phyloP scores from a whole-genome alignment of 2,113 vertebrate species.

The Apus apus region DNA sequence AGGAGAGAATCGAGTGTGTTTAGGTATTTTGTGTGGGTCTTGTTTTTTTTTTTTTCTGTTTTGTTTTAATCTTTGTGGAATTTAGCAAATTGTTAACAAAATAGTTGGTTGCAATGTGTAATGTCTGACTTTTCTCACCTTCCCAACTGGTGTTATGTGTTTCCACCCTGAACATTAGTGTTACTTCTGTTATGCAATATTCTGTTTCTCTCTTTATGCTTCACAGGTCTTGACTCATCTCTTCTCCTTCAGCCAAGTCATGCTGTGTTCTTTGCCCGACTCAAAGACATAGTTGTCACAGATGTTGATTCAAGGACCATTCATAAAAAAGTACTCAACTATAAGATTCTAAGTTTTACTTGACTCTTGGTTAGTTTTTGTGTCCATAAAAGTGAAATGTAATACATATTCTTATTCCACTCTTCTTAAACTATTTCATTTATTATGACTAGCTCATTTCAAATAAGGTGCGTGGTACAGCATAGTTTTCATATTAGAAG shows the following conservation, averaged over 20 bases:
- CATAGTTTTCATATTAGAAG: neutral
- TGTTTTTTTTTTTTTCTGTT: too few relatives aligned
- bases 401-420: neutral
- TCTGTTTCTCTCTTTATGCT: neutral
- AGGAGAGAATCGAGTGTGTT: neutral
- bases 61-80: neutral
- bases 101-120: neutral
- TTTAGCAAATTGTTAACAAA: neutral
- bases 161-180: neutral
- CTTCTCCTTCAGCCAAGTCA: slow-evolving; percentile 84
- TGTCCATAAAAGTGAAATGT: neutral
- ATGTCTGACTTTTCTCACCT: neutral
- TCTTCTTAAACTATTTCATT: neutral
- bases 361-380: slow-evolving; percentile 13
- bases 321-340: slow-evolving; percentile 88
- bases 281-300: slow-evolving; percentile 89
- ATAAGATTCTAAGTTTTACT: neutral
- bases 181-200: neutral
- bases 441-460: neutral
- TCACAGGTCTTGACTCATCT: slow-evolving; percentile 87
- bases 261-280: slow-evolving; percentile 85
- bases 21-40: neutral
- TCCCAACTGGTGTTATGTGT: neutral
- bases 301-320: slow-evolving; percentile 87
- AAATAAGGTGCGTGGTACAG: neutral